Base-by-base conservation (phyloP, 2,888 invertebrate genomes). In the Bombylius discolor region DNA sequence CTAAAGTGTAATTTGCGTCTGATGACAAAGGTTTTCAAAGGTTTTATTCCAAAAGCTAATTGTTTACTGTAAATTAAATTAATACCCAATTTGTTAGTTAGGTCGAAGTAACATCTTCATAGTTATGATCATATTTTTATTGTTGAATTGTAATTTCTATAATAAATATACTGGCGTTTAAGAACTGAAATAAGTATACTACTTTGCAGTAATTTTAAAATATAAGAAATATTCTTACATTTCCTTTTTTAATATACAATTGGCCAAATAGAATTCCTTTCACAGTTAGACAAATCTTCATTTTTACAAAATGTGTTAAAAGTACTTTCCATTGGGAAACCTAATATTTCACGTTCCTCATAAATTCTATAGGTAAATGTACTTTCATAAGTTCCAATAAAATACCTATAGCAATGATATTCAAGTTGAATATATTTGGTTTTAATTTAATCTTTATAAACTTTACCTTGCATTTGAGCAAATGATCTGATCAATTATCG, bases 281-380 rank as follows among this genome's bases (percentile, higher is more conserved):
- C 81, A 75, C 93, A 93, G 44, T 72, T 67, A 8, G 76, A 77
- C 8, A 70, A 68, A 54, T 81, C 79, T 13, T 79, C 71, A 64
- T 80, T 77, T 55, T 81, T 81, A 61, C 74, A 74, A 53, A 74
- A 67, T 59, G 87, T 79, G 72, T 98, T 97, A 69, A 94, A 98
- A 0, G 97, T 97, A 9, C 83, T 82, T 34, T 81, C 75, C 47
- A 81, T 77, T 7, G 82, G 78, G 71, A 94, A 94, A 2, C 95
- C 95, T 48, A 97, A 70, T 59, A 99, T 94, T 76, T 98, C 97
- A 34, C 98, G 78, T 69, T 99, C 98, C 70, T 99, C 98, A 75
- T 97, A 94, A 62, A 99, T 98, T 56, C 98, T 81, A 71, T 89
- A 96, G 0, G 96, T 86, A 73, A 97, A 98, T 0, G 98, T 99